Base-by-base conservation (phyloP, 92 coral and sea anemone genomes). In the Palythoa grandiflora region DNA sequence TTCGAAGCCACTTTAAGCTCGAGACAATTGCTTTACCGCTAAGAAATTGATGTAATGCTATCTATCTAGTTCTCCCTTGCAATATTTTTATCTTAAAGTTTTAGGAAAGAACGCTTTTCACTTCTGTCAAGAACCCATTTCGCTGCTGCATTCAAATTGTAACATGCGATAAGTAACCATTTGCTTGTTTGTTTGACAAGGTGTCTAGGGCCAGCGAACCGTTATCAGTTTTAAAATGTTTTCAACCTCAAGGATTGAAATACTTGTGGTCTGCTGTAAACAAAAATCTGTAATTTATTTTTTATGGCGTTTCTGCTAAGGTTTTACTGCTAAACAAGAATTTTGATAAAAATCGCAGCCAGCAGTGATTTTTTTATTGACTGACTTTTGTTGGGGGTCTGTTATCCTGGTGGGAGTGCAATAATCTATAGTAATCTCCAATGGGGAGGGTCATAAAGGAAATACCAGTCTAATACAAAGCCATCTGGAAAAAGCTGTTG, bases 321-420 rank as follows among this genome's bases (percentile, higher is more conserved):
- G 37, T 3, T 28, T 38, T 38, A 60, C 19, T 75, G 15, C 38
- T 1, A 50, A 2, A 38, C 9, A 53, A 48, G 79, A 48, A 48
- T 44, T 8, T 44, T 44, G 70, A 0, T 63, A 63, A 75, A 19
- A 57, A 15, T 38, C 52, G 57, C 84, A 57, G 57, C 9, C 47
- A 0, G 50, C 3, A 4, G 20, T 74, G 12, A 61, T 36, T 9
- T 79, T 78, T 79, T 37, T 63, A 57, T 79, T 59, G 68, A 79
- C 3, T 70, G 75, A 50, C 53, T 68, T 21, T 65, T 36, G 71
- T 38, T 66, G 1, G 21, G 3, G 71, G 47, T 81, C 86, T 19
- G 53, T 66, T 81, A 40, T 81, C 86, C 6, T 61, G 20, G 75
- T 68, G 61, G 75, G 86, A 81, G 63, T 48, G 60, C 20, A 47